These are phyloP conservation scores for Parazoanthus atlanticus DNA, from an alignment of 92 coral and sea anemone genomes.

Conservation along the genomic window DNA sequence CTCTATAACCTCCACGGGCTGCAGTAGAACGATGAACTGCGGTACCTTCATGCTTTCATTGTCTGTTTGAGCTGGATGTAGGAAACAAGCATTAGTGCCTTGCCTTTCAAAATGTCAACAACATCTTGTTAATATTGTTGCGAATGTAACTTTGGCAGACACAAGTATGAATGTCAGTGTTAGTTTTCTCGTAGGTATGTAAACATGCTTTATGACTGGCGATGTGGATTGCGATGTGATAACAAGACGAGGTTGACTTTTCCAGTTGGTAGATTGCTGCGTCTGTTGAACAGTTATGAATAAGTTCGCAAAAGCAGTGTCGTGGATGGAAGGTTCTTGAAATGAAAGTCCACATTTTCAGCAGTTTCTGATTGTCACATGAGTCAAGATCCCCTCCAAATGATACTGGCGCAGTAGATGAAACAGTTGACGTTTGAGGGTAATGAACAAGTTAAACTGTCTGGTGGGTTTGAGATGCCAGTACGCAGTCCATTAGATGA, in stretches of 20 bases:
- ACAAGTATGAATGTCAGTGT: constrained; percentile 21
- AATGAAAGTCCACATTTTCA: not conserved
- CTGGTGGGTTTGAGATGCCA: constrained; percentile 10
- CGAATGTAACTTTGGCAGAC: constrained; percentile 37
- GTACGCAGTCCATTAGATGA: not conserved
- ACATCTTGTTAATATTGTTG: constrained; percentile 5
- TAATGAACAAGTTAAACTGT: constrained; percentile 9
- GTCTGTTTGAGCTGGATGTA: constrained; percentile 42
- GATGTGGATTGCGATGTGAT: constrained; percentile 1
- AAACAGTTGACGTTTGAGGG: not conserved
- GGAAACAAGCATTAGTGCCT: constrained; percentile 47
- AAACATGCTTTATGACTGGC: not conserved
- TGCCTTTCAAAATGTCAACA: constrained; percentile 13
- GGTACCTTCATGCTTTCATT: constrained; percentile 60
- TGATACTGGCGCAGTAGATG: not conserved
- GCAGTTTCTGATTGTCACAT: not conserved
- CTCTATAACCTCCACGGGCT: constrained; percentile 73
- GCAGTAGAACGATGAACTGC: constrained; percentile 68
- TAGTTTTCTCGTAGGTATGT: not conserved
- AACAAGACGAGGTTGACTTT: constrained; percentile 6
- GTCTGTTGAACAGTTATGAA: constrained; percentile 14
- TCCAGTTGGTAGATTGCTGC: not conserved
- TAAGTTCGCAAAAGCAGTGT: not conserved
- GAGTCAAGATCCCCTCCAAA: not conserved
- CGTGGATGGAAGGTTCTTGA: constrained; percentile 14